These are phyloP conservation scores for Gallinago jamesoni DNA, from an alignment of 2,113 vertebrate species.

Conservation along the genomic window DNA sequence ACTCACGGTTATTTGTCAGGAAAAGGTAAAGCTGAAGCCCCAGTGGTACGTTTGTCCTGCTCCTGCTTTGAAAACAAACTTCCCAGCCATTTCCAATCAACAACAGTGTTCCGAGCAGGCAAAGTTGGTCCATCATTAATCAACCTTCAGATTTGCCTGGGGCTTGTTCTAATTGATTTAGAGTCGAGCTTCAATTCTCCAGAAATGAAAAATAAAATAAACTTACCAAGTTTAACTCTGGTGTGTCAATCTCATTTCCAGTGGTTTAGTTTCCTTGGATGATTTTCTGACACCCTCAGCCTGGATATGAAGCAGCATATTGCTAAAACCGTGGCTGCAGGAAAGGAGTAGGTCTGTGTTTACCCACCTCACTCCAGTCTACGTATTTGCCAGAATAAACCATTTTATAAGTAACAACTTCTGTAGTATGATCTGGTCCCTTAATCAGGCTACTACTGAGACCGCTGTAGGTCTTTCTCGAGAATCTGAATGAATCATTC, in stretches of 20 bases:
- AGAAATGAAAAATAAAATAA: neutral
- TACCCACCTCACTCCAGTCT: no score
- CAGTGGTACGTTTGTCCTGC: neutral
- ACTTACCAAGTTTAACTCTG: neutral
- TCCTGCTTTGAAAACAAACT: neutral
- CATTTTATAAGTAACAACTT: neutral
- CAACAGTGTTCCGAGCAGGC: neutral
- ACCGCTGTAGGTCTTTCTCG: neutral
- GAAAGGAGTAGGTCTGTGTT: neutral
- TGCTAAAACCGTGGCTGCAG: neutral
- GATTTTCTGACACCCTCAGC: neutral
- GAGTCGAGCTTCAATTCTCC: neutral
- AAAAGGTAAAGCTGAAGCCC: neutral
- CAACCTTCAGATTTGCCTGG: neutral
- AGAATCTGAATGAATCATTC: neutral
- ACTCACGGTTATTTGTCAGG: neutral
- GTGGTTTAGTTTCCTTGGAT: neutral
- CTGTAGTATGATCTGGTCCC: neutral
- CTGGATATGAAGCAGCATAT: neutral
- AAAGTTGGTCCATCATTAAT: neutral
- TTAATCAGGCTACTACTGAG: neutral
- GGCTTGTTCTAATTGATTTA: slow-evolving; percentile 35
- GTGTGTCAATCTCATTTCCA: neutral
- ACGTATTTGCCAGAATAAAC: neutral
- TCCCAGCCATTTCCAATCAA: neutral